Percentiles rank a stretch among this genome's conserved stretches.
Conservation (phyloP, 2,113 vertebrate species). For the Todiramphus chloris region DNA sequence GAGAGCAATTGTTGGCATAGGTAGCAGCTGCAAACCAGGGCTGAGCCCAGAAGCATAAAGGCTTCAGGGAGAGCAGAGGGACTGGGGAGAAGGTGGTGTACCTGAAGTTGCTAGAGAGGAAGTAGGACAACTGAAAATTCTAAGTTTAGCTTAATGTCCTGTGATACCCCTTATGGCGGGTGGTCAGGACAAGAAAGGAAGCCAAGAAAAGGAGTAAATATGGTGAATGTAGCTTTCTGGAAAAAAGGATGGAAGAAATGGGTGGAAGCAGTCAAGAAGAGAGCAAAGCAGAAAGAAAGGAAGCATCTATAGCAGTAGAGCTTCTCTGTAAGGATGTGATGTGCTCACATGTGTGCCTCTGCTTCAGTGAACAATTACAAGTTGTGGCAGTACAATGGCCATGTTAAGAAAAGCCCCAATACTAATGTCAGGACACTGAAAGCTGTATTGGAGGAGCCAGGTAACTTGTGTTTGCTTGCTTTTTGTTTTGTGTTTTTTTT, state of each 20-base stretch:
- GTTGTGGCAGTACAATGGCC: background rate
- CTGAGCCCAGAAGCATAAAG: background rate
- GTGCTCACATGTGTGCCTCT: background rate
- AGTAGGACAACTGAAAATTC: accelerated
- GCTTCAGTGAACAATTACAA: background rate
- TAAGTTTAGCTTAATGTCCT: background rate
- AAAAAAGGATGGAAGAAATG: background rate
- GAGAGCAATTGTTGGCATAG: background rate
- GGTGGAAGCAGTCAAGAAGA: background rate
- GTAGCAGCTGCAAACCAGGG: background rate
- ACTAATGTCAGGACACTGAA: background rate
- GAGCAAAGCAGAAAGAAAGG: background rate
- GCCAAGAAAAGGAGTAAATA: background rate
- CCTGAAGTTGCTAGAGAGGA: accelerated
- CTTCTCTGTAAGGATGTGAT: background rate
- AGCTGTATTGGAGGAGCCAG: background rate
- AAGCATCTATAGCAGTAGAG: background rate
- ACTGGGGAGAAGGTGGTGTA: accelerated
- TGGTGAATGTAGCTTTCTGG: background rate
- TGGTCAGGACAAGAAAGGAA: background rate
- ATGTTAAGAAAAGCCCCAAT: background rate
- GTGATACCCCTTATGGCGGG: accelerated
- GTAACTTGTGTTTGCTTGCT: background rate
- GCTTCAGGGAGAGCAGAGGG: accelerated
- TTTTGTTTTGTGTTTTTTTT: background rate